Percentiles rank a stretch among this genome's conserved stretches.
Conservation (phyloP, 2,113 vertebrate species). For the Alectura lathami region DNA sequence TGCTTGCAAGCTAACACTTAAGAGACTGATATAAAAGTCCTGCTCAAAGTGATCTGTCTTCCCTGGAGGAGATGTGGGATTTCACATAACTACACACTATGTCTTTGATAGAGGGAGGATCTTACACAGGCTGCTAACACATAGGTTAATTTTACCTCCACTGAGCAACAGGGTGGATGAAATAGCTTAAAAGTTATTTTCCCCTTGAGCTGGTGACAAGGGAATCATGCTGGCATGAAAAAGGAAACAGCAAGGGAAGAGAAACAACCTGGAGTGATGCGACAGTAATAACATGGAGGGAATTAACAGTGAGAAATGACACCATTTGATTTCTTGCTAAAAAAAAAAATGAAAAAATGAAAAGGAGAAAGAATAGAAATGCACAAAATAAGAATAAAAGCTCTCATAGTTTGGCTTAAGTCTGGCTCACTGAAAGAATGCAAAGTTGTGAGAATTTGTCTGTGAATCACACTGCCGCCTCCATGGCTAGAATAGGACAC, state of each 20-base stretch:
- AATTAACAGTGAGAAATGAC: background rate
- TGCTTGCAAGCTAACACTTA: background rate
- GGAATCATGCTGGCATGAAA: background rate
- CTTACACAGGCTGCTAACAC: background rate
- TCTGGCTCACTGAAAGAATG: background rate
- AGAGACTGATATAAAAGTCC: background rate
- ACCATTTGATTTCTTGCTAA: background rate
- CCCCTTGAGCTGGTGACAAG: background rate
- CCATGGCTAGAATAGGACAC: background rate
- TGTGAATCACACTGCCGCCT: background rate
- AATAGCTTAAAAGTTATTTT: background rate
- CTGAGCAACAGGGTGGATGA: background rate
- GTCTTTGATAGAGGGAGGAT: background rate
- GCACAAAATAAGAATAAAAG: background rate
- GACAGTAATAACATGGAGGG: background rate
- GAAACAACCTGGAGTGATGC: conserved; percentile 15
- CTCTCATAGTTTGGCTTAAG: rapidly evolving
- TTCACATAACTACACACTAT: background rate
- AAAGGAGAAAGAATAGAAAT: background rate
- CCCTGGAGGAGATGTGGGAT: background rate
- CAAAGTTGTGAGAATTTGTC: background rate
- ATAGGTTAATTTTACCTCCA: background rate
- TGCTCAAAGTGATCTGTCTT: conserved; percentile 4
- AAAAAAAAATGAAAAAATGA: background rate
- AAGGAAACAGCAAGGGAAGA: conserved; percentile 5